phyloP scores from a whole-genome alignment of 2,113 vertebrate genomes.

The Rissa tridactyla region DNA sequence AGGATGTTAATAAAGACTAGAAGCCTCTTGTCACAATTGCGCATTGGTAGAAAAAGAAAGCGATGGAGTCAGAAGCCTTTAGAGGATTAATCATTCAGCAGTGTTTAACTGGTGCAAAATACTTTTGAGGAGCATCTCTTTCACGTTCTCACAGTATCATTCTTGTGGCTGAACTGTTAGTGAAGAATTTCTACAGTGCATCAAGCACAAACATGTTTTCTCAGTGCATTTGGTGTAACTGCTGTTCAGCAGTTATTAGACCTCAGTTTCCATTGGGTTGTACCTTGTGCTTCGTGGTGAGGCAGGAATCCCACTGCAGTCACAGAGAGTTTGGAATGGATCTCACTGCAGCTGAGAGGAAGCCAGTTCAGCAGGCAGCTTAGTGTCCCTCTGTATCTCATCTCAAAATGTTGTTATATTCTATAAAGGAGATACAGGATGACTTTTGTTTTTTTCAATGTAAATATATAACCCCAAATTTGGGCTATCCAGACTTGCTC shows the following conservation, averaged over 20 bases:
- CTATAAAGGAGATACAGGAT: not conserved
- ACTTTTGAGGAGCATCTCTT: not conserved
- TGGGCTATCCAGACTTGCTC: not conserved
- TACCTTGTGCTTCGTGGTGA: not conserved
- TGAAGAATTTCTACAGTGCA: not conserved
- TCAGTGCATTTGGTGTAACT: not conserved
- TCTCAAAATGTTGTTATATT: not conserved
- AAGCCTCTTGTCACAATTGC: not conserved
- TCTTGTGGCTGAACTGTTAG: not conserved
- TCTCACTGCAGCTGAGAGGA: not conserved
- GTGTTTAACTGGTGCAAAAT: not conserved
- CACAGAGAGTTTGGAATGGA: not conserved
- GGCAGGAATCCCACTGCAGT: not conserved
- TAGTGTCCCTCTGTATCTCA: not conserved
- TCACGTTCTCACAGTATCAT: not conserved
- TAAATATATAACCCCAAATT: not conserved
- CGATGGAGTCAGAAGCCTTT: not conserved
- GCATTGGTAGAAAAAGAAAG: not conserved
- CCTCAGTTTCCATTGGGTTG: not conserved
- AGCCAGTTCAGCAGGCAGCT: not conserved
- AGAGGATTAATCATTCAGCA: constrained; percentile 30
- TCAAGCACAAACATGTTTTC: not conserved
- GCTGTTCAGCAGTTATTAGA: not conserved
- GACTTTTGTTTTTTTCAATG: not conserved
- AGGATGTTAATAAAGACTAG: not conserved